A percentile compares a stretch with the other conserved stretches of the same genome.
phyloP scores from a whole-genome alignment of 2,888 invertebrate genomes.

The Nasonia oneida region DNA sequence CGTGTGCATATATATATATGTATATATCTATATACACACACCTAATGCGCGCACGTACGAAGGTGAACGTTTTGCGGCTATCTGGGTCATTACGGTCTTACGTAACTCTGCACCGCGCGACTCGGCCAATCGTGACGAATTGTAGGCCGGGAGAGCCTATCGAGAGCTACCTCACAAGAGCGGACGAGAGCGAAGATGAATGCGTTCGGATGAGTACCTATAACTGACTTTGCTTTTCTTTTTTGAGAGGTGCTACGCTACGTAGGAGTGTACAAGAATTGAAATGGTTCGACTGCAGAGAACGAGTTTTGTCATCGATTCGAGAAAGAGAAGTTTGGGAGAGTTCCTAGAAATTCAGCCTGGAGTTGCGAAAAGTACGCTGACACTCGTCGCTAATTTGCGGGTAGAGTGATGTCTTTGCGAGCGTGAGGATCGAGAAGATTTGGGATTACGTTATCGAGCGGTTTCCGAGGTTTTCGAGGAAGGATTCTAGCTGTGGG shows the following conservation, averaged over 20 bases:
- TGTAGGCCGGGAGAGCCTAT: slow-evolving; percentile 7
- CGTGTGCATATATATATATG: neutral
- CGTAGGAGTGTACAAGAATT: neutral
- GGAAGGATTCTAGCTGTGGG: neutral
- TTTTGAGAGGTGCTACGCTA: neutral
- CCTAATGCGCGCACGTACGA: slow-evolving; percentile 57
- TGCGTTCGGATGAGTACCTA: slow-evolving; percentile 13
- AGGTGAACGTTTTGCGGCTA: slow-evolving; percentile 66
- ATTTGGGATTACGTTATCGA: neutral
- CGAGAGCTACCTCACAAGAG: neutral
- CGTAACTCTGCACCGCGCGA: slow-evolving; percentile 64
- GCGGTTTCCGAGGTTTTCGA: neutral
- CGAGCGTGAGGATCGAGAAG: too few species aligned
- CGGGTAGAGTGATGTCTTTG: too few species aligned
- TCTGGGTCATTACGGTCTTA: slow-evolving; percentile 71
- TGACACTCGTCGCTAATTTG: too few species aligned
- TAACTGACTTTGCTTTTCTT: neutral
- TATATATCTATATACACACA: neutral
- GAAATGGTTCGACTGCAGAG: neutral
- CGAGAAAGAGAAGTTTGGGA: neutral
- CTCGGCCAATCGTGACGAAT: slow-evolving; percentile 53
- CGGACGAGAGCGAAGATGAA: slow-evolving; percentile 1
- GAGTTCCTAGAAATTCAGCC: too few species aligned
- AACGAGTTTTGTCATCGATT: neutral
- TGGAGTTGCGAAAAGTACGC: too few species aligned